Evolutionary conservation across 2,888 invertebrate genomes (phyloP), one percentile per base, ranked within the genome.

Genomic region (Odontomyia ornata): DNA sequence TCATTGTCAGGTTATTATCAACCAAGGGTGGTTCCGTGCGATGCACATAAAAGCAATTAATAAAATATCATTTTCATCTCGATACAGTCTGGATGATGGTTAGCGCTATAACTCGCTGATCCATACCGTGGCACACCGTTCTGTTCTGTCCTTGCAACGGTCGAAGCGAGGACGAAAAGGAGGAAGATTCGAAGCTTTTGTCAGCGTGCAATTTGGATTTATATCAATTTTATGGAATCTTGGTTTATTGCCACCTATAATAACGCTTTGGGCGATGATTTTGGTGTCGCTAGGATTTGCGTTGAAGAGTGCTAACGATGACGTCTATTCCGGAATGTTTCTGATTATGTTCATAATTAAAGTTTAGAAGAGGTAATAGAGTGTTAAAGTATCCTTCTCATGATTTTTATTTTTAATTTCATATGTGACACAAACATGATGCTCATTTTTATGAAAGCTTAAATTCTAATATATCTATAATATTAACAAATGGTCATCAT

Each of bases 1-100:
- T 64, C 11, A 64, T 64, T 30, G 30, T 25, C 30, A 5, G 28
- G 64, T 64, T 64, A 64, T 64, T 30, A 64, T 64, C 64, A 28
- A 23, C 9, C n/a, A 15, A n/a, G 71, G 71, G 71, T 67, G 56
- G 72, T 57, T 73, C 36, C 73, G 57, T 65, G 56, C 65, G 52
- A 62, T 76, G 76, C 78, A 76, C 73, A 78, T 76, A 78, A 76
- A 78, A 76, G 78, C 78, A 78, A 78, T 78, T 78, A 78, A 78
- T 78, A 76, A 78, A 78, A 78, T 65, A 78, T 76, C 73, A 71
- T 76, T 78, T 78, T 78, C 76, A 78, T 78, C 78, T 78, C 60
- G 67, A 78, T 76, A 72, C 76, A 73, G 71, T 76, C 67, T 56
- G 73, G 75, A 62, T 72, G 77, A 76, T 71, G 56, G 52, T 28